A percentile compares a stretch with the other conserved stretches of the same genome.
Conservation (phyloP, 1,140 invertebrate genomes). For the Bathynomus jamesi region DNA sequence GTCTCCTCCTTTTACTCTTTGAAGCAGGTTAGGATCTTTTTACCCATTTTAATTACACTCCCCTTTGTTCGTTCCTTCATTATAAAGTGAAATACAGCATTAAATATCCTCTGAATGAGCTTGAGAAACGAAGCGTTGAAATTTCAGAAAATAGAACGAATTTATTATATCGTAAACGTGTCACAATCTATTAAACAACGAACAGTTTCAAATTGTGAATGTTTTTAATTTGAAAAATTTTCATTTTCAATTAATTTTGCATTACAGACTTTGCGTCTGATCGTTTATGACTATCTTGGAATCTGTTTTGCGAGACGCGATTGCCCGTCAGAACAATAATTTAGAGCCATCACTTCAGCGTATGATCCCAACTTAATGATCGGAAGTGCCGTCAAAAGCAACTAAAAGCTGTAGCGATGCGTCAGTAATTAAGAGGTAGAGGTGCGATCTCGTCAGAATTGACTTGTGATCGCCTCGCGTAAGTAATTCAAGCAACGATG, state of each 20-base stretch:
- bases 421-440: background rate
- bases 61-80: no score
- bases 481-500: constrained; percentile 7
- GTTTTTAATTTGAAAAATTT: background rate
- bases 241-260: background rate
- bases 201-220: background rate
- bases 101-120: no score
- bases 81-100: no score
- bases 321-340: background rate
- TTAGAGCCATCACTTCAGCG: background rate
- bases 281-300: background rate
- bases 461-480: background rate
- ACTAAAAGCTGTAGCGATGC: background rate
- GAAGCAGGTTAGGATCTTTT: no score
- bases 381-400: background rate
- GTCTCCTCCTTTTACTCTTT: no score
- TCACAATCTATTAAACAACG: background rate
- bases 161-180: background rate
- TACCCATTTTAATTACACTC: no score
- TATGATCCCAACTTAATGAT: background rate
- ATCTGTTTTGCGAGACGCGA: background rate
- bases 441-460: background rate
- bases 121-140: no score
- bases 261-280: background rate
- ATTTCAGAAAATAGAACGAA: no score